phyloP scores from a whole-genome alignment of 2,113 vertebrate species.

The Dinomys branickii region DNA sequence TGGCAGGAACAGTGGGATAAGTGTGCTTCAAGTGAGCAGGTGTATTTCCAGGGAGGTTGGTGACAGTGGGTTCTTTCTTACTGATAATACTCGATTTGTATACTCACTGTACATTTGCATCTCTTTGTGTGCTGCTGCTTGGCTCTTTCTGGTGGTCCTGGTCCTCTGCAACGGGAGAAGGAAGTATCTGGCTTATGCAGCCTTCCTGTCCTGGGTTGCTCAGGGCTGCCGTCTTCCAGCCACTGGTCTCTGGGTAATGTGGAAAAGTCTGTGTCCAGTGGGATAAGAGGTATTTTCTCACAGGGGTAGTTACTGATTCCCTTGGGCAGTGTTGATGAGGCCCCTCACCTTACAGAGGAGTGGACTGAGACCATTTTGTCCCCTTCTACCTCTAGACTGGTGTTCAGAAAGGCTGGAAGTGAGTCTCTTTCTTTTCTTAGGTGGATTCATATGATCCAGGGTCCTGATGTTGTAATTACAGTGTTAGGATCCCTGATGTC shows the following conservation, averaged over 20 bases:
- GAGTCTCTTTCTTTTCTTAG: background rate
- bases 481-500: background rate
- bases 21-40: background rate
- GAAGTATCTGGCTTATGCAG: background rate
- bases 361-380: background rate
- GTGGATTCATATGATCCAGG: no score
- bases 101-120: no score
- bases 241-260: background rate
- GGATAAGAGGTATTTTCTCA: background rate
- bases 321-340: background rate
- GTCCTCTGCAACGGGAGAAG: background rate
- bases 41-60: background rate
- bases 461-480: background rate
- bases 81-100: background rate
- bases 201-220: no score
- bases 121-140: background rate
- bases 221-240: background rate
- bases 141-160: background rate
- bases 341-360: background rate
- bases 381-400: background rate
- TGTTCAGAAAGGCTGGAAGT: background rate
- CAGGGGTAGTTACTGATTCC: fast-evolving
- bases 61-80: background rate
- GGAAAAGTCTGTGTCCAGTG: background rate
- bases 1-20: background rate